Conservation (phyloP, 2,888 invertebrate genomes). For the Agriotes lineatus region DNA sequence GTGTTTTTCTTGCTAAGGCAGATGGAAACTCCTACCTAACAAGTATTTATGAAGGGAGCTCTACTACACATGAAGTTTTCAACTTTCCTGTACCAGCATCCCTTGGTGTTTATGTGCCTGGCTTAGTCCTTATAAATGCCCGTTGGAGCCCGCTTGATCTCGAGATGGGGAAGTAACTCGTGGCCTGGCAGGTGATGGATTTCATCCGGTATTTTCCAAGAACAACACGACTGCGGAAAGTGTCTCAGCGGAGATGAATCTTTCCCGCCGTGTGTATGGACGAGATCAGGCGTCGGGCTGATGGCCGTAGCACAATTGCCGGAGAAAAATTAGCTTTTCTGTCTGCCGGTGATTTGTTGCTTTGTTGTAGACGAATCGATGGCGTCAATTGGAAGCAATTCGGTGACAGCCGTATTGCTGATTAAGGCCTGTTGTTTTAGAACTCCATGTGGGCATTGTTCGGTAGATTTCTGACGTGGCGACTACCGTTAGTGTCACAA, state of each 20-base stretch:
- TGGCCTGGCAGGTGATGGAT: constrained; percentile 28
- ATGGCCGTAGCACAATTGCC: too few species aligned
- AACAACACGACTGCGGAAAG: constrained; percentile 11
- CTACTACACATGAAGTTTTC: constrained; percentile 21
- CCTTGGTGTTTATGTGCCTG: constrained; percentile 31
- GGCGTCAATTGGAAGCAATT: too few species aligned
- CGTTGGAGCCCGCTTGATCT: constrained; percentile 29
- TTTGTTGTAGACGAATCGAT: too few species aligned
- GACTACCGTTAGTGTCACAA: too few species aligned
- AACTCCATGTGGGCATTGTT: too few species aligned
- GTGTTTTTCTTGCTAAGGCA: constrained; percentile 14
- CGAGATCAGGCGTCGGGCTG: too few species aligned
- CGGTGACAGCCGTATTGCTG: too few species aligned
- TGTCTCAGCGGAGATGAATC: constrained; percentile 17
- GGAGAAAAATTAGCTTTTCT: too few species aligned
- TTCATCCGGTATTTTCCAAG: constrained; percentile 23
- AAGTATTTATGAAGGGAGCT: constrained; percentile 19
- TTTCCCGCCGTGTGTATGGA: neutral
- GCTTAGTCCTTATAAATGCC: constrained; percentile 35
- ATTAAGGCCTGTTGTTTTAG: too few species aligned
- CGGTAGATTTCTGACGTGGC: too few species aligned
- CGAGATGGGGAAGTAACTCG: constrained; percentile 20
- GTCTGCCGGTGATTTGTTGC: too few species aligned
- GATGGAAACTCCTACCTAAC: constrained; percentile 19
- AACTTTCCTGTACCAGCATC: constrained; percentile 22